Percentiles rank a stretch among this genome's conserved stretches.
Evolutionary conservation across 2,888 invertebrate species (phyloP).

Genomic region (Malthinus flaveolus): DNA sequence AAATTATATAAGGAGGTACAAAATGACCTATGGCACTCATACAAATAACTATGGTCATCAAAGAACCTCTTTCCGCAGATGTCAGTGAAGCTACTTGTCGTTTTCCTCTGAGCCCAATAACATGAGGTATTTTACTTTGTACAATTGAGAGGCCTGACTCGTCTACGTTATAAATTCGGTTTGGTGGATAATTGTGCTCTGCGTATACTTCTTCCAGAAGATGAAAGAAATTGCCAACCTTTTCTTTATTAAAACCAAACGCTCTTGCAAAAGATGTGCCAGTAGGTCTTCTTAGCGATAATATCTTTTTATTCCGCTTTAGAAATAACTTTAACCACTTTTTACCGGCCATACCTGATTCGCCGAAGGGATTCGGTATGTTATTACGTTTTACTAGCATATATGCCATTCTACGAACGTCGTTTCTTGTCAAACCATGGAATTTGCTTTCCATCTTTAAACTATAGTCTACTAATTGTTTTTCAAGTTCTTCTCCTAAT

Average conservation of each 20-base stretch:
- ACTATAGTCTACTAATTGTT: constrained; percentile 29
- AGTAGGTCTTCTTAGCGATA: constrained; percentile 32
- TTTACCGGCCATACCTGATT: constrained; percentile 12
- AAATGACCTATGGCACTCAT: constrained; percentile 42
- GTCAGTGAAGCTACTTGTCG: constrained; percentile 42
- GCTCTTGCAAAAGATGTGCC: constrained; percentile 33
- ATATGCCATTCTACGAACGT: constrained; percentile 36
- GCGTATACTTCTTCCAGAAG: constrained; percentile 29
- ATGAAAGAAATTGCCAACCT: constrained; percentile 35
- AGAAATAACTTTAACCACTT: constrained; percentile 33
- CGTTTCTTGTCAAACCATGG: constrained; percentile 39
- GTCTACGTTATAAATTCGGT: constrained; percentile 45
- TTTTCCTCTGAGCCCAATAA: constrained; percentile 43
- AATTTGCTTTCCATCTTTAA: constrained; percentile 33
- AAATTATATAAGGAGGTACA: constrained; percentile 46
- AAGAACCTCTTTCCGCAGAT: constrained; percentile 45
- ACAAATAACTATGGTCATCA: constrained; percentile 38
- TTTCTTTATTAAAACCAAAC: constrained; percentile 28
- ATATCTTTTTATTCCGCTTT: constrained; percentile 24
- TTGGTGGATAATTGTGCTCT: constrained; percentile 28
- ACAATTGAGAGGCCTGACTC: constrained; percentile 47
- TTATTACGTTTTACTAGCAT: constrained; percentile 34
- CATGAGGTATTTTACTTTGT: constrained; percentile 38
- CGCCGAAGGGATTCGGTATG: constrained; percentile 31
- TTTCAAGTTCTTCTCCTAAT: constrained; percentile 30